Evolutionary conservation across 2,888 invertebrate genomes (phyloP), one percentile per base, ranked within the genome.

Genomic region (Dryomyza anilis): DNA sequence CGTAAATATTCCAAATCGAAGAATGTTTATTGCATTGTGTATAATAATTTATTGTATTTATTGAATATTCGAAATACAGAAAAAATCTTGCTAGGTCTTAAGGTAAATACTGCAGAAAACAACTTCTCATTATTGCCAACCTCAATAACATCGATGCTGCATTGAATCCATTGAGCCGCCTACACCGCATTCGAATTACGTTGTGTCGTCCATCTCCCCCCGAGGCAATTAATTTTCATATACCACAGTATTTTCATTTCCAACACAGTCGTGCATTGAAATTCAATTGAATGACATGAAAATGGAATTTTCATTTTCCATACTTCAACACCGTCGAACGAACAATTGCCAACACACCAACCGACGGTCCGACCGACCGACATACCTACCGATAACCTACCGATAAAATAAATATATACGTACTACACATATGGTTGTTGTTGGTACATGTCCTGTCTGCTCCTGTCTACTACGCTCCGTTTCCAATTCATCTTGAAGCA

Each of bases 281-380:
- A 61, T 53, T 39, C 52, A 43, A 52, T 61, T 61, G 61, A 61
- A 43, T 61, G 61, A 61, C 61, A 53, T 60, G 61, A 43, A 33
- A 61, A 61, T 61, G 53, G 53, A 61, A 36, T 61, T n/a, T 61
- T 53, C 61, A 52, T 25, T 61, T 52, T 43, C 53, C 43, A 27
- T 25, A 25, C 61, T 61, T 52, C 61, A 48, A 16, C 58, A 27
- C 19, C 46, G 16, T 21, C 39, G 6, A 12, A 14, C 5, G 25
- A 3, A 16, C 43, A 14, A 21, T 1, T 43, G 27, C 1, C 46
- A n/a, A n/a, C n/a, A 33, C 46, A 16, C 5, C 16, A 5, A 12
- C 27, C 12, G 16, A 23, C 46, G 2, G 14, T 5, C 14, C 27
- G 8, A 6, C 21, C 16, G 21, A 12, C 12, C 46, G 16, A 5